Evolutionary conservation across 92 coral and sea anemone genomes (phyloP).

Genomic region (Palythoa caribaeorum): DNA sequence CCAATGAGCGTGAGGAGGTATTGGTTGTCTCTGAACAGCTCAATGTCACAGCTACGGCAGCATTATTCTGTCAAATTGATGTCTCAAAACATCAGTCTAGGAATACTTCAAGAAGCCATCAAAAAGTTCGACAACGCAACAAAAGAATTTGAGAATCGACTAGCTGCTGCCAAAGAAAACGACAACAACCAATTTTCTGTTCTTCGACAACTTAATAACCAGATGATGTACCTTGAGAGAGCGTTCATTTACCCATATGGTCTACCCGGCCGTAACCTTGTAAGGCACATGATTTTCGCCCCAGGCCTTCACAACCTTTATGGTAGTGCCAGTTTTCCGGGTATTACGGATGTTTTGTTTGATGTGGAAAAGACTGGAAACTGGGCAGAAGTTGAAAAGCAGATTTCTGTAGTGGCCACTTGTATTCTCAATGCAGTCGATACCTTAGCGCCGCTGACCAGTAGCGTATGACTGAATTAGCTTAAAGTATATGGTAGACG

Average conservation of each 20-base stretch:
- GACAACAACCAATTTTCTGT: too few relatives aligned
- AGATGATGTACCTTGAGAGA: constrained; percentile 90
- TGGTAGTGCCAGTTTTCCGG: constrained; percentile 88
- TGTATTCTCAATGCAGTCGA: constrained; percentile 76
- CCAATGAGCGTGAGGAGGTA: constrained; percentile 65
- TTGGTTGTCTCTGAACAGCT: constrained; percentile 56
- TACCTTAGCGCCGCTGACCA: constrained; percentile 6
- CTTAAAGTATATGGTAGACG: too few relatives aligned
- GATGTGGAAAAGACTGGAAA: constrained; percentile 66
- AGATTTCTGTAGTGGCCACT: constrained; percentile 71
- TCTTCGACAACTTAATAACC: constrained; percentile 84
- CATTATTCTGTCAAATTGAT: constrained; percentile 13
- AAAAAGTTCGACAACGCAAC: too few relatives aligned
- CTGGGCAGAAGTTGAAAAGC: constrained; percentile 65
- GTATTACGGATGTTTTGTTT: constrained; percentile 79
- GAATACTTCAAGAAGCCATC: too few relatives aligned
- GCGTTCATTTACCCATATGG: constrained; percentile 86
- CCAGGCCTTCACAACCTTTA: constrained; percentile 82
- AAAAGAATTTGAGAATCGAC: too few relatives aligned
- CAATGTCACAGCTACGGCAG: constrained; percentile 58
- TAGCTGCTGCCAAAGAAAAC: too few relatives aligned
- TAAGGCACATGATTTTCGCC: constrained; percentile 88
- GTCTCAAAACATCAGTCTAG: too few relatives aligned
- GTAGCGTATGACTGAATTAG: too few relatives aligned
- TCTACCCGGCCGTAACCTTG: constrained; percentile 74